Base-by-base conservation (phyloP, 2,888 invertebrate species). In the Trichacis sp. region DNA sequence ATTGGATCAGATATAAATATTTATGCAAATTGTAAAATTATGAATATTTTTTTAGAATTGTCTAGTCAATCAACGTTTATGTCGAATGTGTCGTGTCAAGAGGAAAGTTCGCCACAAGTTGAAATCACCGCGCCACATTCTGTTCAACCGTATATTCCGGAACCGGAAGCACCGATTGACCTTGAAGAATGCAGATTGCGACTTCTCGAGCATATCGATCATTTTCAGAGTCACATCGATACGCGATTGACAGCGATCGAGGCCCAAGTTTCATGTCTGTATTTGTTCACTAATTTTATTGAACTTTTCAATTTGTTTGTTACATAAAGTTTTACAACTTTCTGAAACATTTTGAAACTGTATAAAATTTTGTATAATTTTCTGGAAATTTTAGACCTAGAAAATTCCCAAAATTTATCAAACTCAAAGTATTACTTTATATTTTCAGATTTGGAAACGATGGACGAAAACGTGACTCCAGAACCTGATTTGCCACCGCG, bases 91-190 rank as follows among this genome's bases (percentile, higher is more conserved):
- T n/a, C n/a, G n/a, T n/a, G n/a, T n/a, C n/a, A n/a, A n/a, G n/a
- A n/a, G n/a, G n/a, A n/a, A n/a, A 58, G 55, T 54, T 42, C 55
- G 20, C 19, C n/a, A n/a, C 58, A 59, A 45, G 46, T 61, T 24
- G 61, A 64, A 46, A 40, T 58, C 6, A 60, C 55, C 3, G 15
- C 70, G 9, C 61, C 70, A 38, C 70, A 14, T 33, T 76, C 76
- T 1, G 56, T 74, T 24, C 81, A 79, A 55, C 80, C 84, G 15
- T 78, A 81, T 47, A 89, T 89, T 68, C 94, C 94, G 9, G 90
- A 91, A 82, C 94, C 94, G 0, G 94, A 95, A 82, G 92, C 93
- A 9, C 90, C 93, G 1, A 94, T 94, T 57, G 92, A 94, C 84
- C 89, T 92, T 45, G 87, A 89, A 45, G 93, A 91, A 80, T 95